Percentiles rank a stretch among this genome's conserved stretches.
Conservation (phyloP, 2,888 invertebrate species). For the Drosophila picticornis region DNA sequence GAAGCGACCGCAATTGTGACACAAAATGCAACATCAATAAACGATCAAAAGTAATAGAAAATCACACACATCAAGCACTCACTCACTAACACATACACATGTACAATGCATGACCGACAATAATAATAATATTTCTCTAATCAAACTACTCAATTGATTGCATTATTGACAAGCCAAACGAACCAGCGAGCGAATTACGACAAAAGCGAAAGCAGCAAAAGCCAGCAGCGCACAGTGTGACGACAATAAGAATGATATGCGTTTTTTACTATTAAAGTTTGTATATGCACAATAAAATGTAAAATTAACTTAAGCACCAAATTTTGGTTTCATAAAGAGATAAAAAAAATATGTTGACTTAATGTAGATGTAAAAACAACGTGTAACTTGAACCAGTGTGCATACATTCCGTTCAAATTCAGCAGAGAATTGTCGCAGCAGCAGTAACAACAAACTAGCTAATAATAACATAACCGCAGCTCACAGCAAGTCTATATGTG, state of each 20-base stretch:
- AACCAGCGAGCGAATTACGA: constrained; percentile 25
- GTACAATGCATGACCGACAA: constrained; percentile 43
- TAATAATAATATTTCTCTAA: constrained; percentile 58
- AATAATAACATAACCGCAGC: constrained; percentile 44
- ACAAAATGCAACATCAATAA: constrained; percentile 53
- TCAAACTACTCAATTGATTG: constrained; percentile 67
- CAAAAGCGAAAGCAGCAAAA: constrained; percentile 33
- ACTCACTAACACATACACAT: not conserved
- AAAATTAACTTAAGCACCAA: not conserved
- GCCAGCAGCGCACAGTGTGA: constrained; percentile 35
- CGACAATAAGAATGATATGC: not conserved
- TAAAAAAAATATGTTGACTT: not conserved
- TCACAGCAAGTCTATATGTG: constrained; percentile 20
- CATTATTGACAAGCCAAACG: constrained; percentile 62
- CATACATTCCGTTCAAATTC: constrained; percentile 27
- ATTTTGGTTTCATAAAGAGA: not conserved
- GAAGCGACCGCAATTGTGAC: constrained; percentile 37
- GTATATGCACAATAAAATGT: not conserved
- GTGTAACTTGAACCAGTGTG: constrained; percentile 22
- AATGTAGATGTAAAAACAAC: not conserved
- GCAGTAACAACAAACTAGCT: constrained; percentile 14
- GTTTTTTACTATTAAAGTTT: not conserved
- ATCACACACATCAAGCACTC: constrained; percentile 9
- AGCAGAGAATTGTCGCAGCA: constrained; percentile 33
- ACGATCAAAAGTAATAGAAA: constrained; percentile 45